Evolutionary conservation across 2,888 invertebrate species (phyloP).

Genomic region (Mylabris sibirica): DNA sequence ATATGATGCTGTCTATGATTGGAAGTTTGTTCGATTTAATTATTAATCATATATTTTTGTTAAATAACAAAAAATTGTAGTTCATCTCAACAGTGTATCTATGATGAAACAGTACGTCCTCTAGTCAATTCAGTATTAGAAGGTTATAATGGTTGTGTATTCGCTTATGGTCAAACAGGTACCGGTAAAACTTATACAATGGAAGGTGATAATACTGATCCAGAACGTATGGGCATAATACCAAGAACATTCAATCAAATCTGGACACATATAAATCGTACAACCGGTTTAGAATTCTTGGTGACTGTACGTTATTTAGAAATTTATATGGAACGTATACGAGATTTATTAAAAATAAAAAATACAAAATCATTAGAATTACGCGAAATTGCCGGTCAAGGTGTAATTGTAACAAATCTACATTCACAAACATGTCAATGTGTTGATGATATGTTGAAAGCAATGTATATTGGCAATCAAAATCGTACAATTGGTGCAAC

Average conservation of each 20-base stretch:
- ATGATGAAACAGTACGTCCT: slow-evolving; percentile 95
- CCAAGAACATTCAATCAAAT: slow-evolving; percentile 94
- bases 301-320: slow-evolving; percentile 97
- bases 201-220: slow-evolving; percentile 73
- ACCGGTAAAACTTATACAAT: slow-evolving; percentile 86
- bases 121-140: slow-evolving; percentile 94
- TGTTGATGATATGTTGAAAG: slow-evolving; percentile 89
- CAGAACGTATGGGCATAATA: slow-evolving; percentile 77
- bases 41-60: background rate
- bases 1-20: slow-evolving; percentile 97
- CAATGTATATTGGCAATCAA: slow-evolving; percentile 92
- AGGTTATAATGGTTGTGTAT: slow-evolving; percentile 99
- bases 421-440: slow-evolving; percentile 95
- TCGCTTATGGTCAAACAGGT: slow-evolving; percentile 99
- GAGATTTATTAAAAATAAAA: slow-evolving; percentile 74
- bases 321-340: slow-evolving; percentile 89
- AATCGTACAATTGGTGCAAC: slow-evolving; percentile 87
- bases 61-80: slow-evolving; percentile 56
- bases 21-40: slow-evolving; percentile 66
- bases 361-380: slow-evolving; percentile 65
- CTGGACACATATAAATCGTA: slow-evolving; percentile 91
- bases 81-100: slow-evolving; percentile 89
- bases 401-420: slow-evolving; percentile 95
- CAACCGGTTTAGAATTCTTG: slow-evolving; percentile 92
- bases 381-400: slow-evolving; percentile 74